phyloP scores from a whole-genome alignment of 2,888 invertebrate species.

The Caenorhabditis sp. region DNA sequence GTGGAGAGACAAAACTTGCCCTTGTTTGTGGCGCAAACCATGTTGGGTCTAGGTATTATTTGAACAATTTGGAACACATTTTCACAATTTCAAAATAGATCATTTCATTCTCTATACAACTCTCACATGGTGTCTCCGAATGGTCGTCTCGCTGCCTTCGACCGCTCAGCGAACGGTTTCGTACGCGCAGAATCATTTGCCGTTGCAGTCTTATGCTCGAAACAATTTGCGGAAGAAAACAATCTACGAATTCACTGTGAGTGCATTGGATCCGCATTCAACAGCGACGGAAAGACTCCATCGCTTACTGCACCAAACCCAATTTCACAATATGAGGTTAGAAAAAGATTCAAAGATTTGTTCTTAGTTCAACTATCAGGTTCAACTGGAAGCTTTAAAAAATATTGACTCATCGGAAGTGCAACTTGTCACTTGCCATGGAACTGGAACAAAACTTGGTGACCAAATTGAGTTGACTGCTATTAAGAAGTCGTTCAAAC shows the following conservation, averaged over 20 bases:
- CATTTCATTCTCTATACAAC: slow-evolving; percentile 77
- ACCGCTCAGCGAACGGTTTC: slow-evolving; percentile 82
- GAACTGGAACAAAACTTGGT: slow-evolving; percentile 79
- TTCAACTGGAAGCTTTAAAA: slow-evolving; percentile 60
- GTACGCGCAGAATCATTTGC: slow-evolving; percentile 82
- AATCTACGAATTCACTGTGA: slow-evolving; percentile 58
- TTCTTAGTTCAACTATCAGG: too few species aligned
- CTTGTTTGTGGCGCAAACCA: slow-evolving; percentile 81
- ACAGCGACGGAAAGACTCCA: slow-evolving; percentile 79
- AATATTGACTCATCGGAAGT: slow-evolving; percentile 48
- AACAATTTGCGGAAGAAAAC: slow-evolving; percentile 59
- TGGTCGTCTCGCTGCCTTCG: slow-evolving; percentile 81
- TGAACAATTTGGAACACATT: too few species aligned
- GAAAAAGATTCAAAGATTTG: background rate
- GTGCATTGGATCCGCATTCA: slow-evolving; percentile 72
- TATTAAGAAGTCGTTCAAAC: slow-evolving; percentile 64
- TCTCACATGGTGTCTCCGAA: slow-evolving; percentile 80
- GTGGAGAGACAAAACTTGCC: slow-evolving; percentile 89
- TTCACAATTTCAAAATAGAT: slow-evolving; percentile 29
- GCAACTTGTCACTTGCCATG: slow-evolving; percentile 81
- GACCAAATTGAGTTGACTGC: slow-evolving; percentile 76
- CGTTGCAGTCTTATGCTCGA: slow-evolving; percentile 74
- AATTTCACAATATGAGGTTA: slow-evolving; percentile 68
- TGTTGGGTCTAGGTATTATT: slow-evolving; percentile 69
- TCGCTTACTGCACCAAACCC: slow-evolving; percentile 77